Conservation (phyloP, 1,140 invertebrate species). For the Sinonovacula constricta region DNA sequence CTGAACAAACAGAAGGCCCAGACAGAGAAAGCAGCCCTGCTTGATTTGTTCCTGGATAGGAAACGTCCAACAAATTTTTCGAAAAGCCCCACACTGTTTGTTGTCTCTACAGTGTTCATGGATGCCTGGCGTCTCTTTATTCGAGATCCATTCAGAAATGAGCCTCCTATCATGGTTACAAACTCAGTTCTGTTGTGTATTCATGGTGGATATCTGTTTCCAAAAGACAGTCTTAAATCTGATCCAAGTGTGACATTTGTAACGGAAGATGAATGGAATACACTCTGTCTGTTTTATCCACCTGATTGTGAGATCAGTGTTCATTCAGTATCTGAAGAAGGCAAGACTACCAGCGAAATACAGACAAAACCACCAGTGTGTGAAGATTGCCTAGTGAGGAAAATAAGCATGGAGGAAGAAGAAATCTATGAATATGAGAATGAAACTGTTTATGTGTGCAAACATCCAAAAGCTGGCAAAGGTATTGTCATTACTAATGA, state of each 20-base stretch:
- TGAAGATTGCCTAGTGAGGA: constrained; percentile 69
- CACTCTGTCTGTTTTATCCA: constrained; percentile 54
- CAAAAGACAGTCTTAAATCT: constrained; percentile 33
- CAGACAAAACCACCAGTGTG: constrained; percentile 71
- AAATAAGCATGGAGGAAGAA: constrained; percentile 69
- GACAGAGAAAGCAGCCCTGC: constrained; percentile 70
- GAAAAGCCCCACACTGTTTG: constrained; percentile 54
- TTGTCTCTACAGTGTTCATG: constrained; percentile 73
- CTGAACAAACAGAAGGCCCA: constrained; percentile 60
- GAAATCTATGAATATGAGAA: constrained; percentile 72
- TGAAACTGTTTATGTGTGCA: constrained; percentile 75
- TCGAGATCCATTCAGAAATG: constrained; percentile 60
- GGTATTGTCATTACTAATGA: constrained; percentile 24
- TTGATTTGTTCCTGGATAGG: constrained; percentile 73
- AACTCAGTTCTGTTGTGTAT: constrained; percentile 68
- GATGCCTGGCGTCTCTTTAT: constrained; percentile 77
- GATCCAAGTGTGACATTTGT: constrained; percentile 55
- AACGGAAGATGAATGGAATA: constrained; percentile 68
- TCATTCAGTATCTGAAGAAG: constrained; percentile 40
- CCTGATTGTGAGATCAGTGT: constrained; percentile 65
- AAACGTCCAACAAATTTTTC: constrained; percentile 70
- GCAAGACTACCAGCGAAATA: constrained; percentile 38
- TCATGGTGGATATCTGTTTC: constrained; percentile 66
- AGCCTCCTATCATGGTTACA: constrained; percentile 57
- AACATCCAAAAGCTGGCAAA: constrained; percentile 62